These are phyloP conservation scores for Polyommatus iphigenia DNA, from an alignment of 2,888 invertebrate genomes.

Conservation along the genomic window DNA sequence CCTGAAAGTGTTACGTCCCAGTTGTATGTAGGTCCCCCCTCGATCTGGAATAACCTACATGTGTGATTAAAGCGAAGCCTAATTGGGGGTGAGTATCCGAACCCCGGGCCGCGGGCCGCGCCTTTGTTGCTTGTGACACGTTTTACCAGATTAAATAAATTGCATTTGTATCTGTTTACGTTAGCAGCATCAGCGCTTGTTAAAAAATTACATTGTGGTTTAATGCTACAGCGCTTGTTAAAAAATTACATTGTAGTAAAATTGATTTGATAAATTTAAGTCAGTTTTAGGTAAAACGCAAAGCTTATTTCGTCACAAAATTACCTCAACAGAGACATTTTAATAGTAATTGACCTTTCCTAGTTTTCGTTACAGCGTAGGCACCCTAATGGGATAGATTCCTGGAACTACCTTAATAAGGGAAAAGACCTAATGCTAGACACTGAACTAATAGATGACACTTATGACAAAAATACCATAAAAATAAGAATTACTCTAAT, in stretches of 20 bases:
- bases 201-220: no score
- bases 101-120: neutral
- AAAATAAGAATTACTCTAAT: no score
- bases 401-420: neutral
- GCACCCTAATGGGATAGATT: neutral
- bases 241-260: no score
- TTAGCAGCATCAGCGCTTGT: neutral
- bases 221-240: no score
- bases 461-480: no score
- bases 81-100: constrained; percentile 31
- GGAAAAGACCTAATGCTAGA: no score
- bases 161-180: constrained; percentile 38
- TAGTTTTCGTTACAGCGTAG: neutral
- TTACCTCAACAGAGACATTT: no score
- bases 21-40: constrained; percentile 20
- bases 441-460: no score
- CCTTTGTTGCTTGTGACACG: constrained; percentile 29
- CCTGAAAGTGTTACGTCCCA: constrained; percentile 25
- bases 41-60: constrained; percentile 30
- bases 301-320: no score
- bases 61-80: constrained; percentile 34
- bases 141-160: constrained; percentile 31
- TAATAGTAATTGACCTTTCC: neutral
- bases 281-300: no score
- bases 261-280: no score